Conservation (phyloP, 2,113 vertebrate genomes). For the Labeo catla region DNA sequence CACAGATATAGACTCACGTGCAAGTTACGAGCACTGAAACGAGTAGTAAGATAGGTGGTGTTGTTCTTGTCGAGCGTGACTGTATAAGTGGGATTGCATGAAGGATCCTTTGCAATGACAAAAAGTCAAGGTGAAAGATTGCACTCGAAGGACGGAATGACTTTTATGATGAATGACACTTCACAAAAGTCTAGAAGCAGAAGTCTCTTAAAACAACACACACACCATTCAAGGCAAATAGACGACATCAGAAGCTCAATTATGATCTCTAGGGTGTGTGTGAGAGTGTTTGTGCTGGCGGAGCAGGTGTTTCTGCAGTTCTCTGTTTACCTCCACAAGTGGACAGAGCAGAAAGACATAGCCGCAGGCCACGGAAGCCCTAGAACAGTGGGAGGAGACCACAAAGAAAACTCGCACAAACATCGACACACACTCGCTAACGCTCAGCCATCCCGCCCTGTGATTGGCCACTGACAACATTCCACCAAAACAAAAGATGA, state of each 20-base stretch:
- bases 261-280: slow-evolving; percentile 4
- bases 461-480: slow-evolving; percentile 43
- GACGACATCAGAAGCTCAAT: not conserved
- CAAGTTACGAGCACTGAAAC: not conserved
- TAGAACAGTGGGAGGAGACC: slow-evolving; percentile 47
- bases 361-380: slow-evolving; percentile 34
- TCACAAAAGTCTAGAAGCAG: slow-evolving; percentile 27
- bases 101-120: slow-evolving; percentile 21
- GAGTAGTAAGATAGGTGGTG: not conserved
- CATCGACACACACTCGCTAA: not conserved
- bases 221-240: not conserved
- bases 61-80: not conserved
- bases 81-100: not conserved
- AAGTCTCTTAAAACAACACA: slow-evolving; percentile 26
- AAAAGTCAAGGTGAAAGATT: slow-evolving; percentile 39
- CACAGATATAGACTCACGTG: slow-evolving; percentile 9
- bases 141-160: not conserved
- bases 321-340: slow-evolving; percentile 40
- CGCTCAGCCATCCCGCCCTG: slow-evolving; percentile 19
- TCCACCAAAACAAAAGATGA: slow-evolving; percentile 50
- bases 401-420: slow-evolving; percentile 24
- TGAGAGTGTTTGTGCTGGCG: slow-evolving; percentile 13
- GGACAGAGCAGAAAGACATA: slow-evolving; percentile 38
- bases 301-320: slow-evolving; percentile 53
- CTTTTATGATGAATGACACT: slow-evolving; percentile 7